Base-by-base conservation (phyloP, 2,113 vertebrate species). In the Xiphophorus hellerii region DNA sequence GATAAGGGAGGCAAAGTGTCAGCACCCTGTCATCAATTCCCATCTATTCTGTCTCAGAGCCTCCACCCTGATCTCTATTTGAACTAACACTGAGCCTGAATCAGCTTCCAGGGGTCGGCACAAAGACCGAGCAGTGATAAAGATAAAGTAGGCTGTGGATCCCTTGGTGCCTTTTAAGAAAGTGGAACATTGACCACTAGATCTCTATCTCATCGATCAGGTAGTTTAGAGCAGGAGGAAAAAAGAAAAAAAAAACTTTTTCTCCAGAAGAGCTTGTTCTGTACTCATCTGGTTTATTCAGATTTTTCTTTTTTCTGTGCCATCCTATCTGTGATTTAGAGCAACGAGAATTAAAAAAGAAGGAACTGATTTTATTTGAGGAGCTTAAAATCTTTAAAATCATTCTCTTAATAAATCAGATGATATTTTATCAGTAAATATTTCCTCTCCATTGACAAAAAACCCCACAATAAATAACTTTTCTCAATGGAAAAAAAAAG, bases 171-270 rank as follows among this genome's bases (percentile, higher is more conserved):
- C 83, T 89, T 88, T 92, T 90, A 93, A 88, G 80, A 66, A 83
- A 88, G 78, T 79, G 87, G 85, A 89, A 90, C 90, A 92, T 83
- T 90, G 90, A 90, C 89, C 87, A 84, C 28, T 14, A 90, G 89
- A 90, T 91, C 80, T 89, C 88, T 84, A 90, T 88, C 85, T 88
- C 82, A 90, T 90, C 90, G 90, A 89, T 92, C 88, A 82, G 62
- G 69, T 68, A 58, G 77, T 81, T 89, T 68, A 84, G 77, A 86
- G 75, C 74, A 80, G 74, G 74, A 84, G 35, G 2, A 37, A 3
- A 84, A 87, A 86, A 82, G 1, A 76, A 74, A 82, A 85, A 83
- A 84, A 81, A 65, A 68, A 81, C 27, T 29, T 82, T 81, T 82
- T 35, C 77, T 81, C 73, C 30, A 60, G 79, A 88, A 81, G 84